Base-by-base conservation (phyloP, 2,888 invertebrate species). In the Isotomurus palustris region DNA sequence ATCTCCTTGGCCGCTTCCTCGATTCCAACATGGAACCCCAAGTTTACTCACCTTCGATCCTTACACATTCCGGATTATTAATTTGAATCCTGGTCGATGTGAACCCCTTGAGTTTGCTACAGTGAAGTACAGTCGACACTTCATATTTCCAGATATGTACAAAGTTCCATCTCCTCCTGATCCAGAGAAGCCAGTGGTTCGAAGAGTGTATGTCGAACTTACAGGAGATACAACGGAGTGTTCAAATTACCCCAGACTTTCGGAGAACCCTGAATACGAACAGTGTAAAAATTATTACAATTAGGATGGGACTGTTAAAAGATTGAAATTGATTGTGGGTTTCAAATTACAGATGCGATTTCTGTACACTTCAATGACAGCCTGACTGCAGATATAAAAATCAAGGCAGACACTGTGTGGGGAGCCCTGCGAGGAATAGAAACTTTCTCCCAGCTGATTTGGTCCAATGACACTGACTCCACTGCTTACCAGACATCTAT, bases 361-460 rank as follows among this genome's bases (percentile, higher is more conserved):
- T 56, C 49, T 10, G 52, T 58, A 8, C 51, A 45, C 8, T 29
- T 29, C 3, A 14, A 43, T 4, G 40, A 19, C 2, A 44, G 51
- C 8, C 56, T 29, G 0, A 24, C 22, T 19, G 68, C 58, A 2
- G 57, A 51, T 21, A 56, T 56, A 2, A 53, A 35, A 24, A 52
- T 68, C 17, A 44, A 52, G 22, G 65, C 65, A 8, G 56, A 55
- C 32, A 69, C 66, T 0, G 65, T 90, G 63, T 94, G 93, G 93
- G 93, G 93, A 29, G 80, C 86, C 43, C 73, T 94, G 35, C 80
- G 91, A 71, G 94, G 91, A 1, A 76, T 95, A 66, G 93, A 94
- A 76, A 87, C 90, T 0, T 88, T 92, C 74, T 83, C 86, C 4
- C 94, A 95, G 72, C 76, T 91, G 14, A 75, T 88, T 38, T 79